Evolutionary conservation across 2,888 invertebrate species (phyloP).

Genomic region (Malacosoma neustria): DNA sequence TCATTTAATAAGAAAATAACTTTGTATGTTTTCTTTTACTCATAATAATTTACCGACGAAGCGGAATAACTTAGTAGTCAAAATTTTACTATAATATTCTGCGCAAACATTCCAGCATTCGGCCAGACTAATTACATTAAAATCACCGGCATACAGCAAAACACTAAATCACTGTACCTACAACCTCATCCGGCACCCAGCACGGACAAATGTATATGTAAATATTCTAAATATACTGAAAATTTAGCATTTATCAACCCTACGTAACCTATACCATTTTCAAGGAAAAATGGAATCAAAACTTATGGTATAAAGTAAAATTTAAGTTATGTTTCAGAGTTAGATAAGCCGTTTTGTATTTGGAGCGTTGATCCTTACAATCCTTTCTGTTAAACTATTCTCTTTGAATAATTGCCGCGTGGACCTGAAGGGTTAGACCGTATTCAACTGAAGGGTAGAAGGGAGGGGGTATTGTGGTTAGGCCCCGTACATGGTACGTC

Average conservation of each 20-base stretch:
- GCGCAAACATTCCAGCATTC: conserved; percentile 19
- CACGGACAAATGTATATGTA: conserved; percentile 44
- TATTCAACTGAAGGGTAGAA: conserved; percentile 59
- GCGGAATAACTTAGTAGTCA: too few species aligned
- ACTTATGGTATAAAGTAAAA: too few species aligned
- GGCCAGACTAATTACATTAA: conserved; percentile 64
- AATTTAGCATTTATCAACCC: neutral
- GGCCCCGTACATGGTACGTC: conserved; percentile 27
- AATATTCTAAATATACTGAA: conserved; percentile 8
- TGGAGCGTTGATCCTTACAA: conserved; percentile 45
- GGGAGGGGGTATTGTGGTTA: conserved; percentile 42
- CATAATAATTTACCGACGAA: too few species aligned
- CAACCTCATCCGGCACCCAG: conserved; percentile 59
- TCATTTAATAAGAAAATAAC: too few species aligned
- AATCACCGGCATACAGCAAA: conserved; percentile 48
- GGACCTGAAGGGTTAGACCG: conserved; percentile 71
- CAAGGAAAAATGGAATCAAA: too few species aligned
- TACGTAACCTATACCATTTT: neutral
- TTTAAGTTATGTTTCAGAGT: too few species aligned
- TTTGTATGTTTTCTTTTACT: too few species aligned
- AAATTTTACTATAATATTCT: neutral
- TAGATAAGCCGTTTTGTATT: conserved; percentile 19
- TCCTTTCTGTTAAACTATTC: conserved; percentile 76
- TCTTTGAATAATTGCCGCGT: conserved; percentile 75
- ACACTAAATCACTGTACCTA: conserved; percentile 65